Evolutionary conservation across 1,140 invertebrate species (phyloP), one percentile per base, ranked within the genome.

Genomic region (Scaptomyza hsui): DNA sequence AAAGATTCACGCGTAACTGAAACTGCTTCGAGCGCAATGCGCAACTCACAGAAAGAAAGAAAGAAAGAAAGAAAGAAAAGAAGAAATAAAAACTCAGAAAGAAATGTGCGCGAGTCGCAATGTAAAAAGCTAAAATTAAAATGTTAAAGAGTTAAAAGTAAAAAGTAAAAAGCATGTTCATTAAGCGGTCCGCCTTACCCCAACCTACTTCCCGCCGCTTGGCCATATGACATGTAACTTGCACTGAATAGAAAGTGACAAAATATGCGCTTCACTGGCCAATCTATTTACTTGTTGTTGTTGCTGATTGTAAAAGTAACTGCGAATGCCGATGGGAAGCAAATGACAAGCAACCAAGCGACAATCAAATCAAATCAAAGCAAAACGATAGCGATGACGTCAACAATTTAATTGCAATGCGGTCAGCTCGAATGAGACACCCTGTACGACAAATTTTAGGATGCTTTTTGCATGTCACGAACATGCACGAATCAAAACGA

Each of bases 1-100:
- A 89, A 89, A 89, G 85, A 89, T 82, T 80, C 76, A 89, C 85
- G 85, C 76, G 75, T 89, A 72, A 89, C 85, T 89, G 79, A 89
- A 70, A 72, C 59, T 51, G 39, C 51, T 59, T 12, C 41, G 49
- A 49, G 48, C 47, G 32, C 57, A 51, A 19, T 32, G 32, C 63
- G 21, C 37, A 26, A 51, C 15, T 49, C 52, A 45, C 5, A 52
- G 18, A 67, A 21, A 29, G 26, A 29, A 29, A 21, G 2, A 21
- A 21, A 21, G 4, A 21, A 1, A 21, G 4, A 21, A 4, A 1
- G 1, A 1, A 4, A 21, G 19, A 4, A 21, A 29, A n/a, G n/a
- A n/a, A n/a, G n/a, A n/a, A 24, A 24, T 6, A 3, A n/a, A 56
- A 7, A 56, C 12, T 26, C 41, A 56, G 42, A 62, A 42, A 62